Percentiles rank a stretch among this genome's conserved stretches.
These are phyloP conservation scores for Psittacula cyanocephala DNA, from an alignment of 2,113 vertebrate genomes.

Conservation along the genomic window DNA sequence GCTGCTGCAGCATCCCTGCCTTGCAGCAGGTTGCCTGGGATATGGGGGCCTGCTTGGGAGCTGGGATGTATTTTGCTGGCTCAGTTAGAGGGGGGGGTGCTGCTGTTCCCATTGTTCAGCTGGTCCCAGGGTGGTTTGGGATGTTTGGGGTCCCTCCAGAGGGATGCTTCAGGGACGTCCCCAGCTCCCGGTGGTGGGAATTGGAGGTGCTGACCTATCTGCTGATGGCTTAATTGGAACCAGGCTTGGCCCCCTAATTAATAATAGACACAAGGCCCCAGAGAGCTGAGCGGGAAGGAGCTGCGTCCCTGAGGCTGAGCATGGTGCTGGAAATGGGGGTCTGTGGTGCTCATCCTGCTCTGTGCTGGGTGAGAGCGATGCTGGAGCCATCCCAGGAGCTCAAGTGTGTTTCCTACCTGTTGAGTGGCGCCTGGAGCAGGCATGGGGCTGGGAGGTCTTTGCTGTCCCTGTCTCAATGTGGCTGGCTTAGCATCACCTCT, in stretches of 20 bases:
- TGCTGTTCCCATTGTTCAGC: neutral
- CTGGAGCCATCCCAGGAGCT: neutral
- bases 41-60: neutral
- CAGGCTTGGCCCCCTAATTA: neutral
- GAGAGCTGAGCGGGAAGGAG: neutral
- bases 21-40: neutral
- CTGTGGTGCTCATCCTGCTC: accelerated
- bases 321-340: accelerated
- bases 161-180: neutral
- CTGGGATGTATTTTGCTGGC: neutral
- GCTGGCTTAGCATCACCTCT: neutral
- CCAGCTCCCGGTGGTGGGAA: neutral
- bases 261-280: neutral
- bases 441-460: neutral
- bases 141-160: neutral
- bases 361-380: accelerated
- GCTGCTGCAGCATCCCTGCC: neutral
- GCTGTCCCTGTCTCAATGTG: neutral
- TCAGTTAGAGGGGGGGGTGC: accelerated
- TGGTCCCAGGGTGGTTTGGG: accelerated
- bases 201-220: neutral
- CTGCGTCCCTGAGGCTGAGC: neutral
- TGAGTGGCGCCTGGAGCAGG: neutral
- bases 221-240: neutral
- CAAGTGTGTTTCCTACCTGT: neutral